Evolutionary conservation across 2,113 vertebrate species (phyloP), one percentile per base, ranked within the genome.

Genomic region (Podiceps cristatus): DNA sequence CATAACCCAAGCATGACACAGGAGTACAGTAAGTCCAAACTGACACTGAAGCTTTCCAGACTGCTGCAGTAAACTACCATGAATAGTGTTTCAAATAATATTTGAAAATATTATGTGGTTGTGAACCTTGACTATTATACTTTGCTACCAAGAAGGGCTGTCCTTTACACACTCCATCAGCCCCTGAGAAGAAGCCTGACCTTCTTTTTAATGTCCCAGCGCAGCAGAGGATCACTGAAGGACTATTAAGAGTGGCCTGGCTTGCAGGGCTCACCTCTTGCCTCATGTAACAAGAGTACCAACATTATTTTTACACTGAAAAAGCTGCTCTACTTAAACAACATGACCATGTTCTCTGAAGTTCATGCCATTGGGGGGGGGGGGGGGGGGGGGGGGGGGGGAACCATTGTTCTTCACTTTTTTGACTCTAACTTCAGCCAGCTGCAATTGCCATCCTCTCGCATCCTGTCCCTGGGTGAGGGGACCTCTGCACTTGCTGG

Each of bases 61-160:
- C 40, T 89, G 86, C 49, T 87, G 44, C 60, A 85, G 85, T 89
- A 91, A 96, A 95, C 76, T 77, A 52, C 62, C 3, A 6, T 15
- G 23, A 95, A 67, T 3, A 76, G 23, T 14, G 71, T 84, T 96
- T 95, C 86, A 96, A 96, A 95, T 84, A 91, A 27, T 28, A 84
- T 56, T 71, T 84, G 52, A 81, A 97, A 96, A 94, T 81, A 94
- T 74, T 74, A 89, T 18, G 80, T 93, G 83, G 64, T 40, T 93
- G 73, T 91, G 86, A 94, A 89, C 68, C 56, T 78, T 85, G 47
- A 64, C 56, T 71, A 20, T 53, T 74, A 74, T 10, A 81, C 5
- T 33, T 42, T 67, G 52, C 64, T 93, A 81, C 37, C 29, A 81
- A 58, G 47, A 66, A 58, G 59, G 28, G 72, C 72, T 77, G 72